Conservation (phyloP, 2,113 vertebrate genomes). For the Python bivittatus region DNA sequence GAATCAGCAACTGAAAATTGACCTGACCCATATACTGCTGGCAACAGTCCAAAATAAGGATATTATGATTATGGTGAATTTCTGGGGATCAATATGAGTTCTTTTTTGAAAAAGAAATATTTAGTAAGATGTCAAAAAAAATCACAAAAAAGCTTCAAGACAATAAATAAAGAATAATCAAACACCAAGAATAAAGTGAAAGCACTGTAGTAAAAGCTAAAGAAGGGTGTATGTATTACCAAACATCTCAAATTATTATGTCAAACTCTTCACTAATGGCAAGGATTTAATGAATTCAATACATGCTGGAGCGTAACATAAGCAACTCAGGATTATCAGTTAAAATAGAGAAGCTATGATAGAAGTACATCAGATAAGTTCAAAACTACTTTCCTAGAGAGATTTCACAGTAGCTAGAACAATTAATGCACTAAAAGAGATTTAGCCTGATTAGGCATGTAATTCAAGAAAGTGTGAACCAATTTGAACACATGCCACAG, state of each 20-base stretch:
- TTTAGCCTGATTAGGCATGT: not conserved
- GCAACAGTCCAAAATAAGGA: not conserved
- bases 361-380: not conserved
- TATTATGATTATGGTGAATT: not conserved
- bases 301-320: not conserved
- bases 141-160: not conserved
- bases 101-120: not conserved
- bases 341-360: not conserved
- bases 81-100: not conserved
- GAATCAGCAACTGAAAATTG: not conserved
- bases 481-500: not conserved
- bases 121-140: not conserved
- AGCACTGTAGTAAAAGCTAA: not conserved
- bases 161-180: not conserved
- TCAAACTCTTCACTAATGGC: not conserved
- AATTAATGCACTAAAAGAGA: not conserved
- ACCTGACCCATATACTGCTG: not conserved
- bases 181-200: not conserved
- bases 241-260: not conserved
- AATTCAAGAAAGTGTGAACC: not conserved
- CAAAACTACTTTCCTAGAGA: not conserved
- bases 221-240: not conserved
- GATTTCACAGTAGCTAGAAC: not conserved
- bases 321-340: not conserved
- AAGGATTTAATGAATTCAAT: not conserved